phyloP scores from a whole-genome alignment of 2,888 invertebrate species.

The Callyntrura guangdongensis region DNA sequence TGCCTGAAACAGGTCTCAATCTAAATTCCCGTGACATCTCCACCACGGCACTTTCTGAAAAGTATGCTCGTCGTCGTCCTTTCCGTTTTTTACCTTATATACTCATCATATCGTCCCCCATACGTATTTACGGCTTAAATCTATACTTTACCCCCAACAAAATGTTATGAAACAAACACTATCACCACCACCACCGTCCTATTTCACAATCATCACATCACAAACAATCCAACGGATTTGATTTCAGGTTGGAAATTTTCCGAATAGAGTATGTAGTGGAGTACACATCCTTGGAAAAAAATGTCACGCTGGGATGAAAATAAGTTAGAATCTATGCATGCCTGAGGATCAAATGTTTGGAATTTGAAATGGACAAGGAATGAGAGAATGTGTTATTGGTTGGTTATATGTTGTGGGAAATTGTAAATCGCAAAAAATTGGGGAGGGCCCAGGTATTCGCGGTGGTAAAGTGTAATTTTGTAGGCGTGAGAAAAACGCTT shows the following conservation, averaged over 20 bases:
- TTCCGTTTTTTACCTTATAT: background rate
- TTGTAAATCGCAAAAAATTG: conserved; percentile 41
- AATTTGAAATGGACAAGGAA: conserved; percentile 20
- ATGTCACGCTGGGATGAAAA: conserved; percentile 41
- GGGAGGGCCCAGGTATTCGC: conserved; percentile 36
- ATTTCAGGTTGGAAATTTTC: conserved; percentile 51
- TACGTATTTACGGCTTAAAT: background rate
- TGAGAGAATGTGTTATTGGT: conserved; percentile 10
- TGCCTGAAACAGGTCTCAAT: conserved; percentile 57
- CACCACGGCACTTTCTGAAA: conserved; percentile 52
- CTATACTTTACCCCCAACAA: background rate
- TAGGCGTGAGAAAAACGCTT: conserved; percentile 43
- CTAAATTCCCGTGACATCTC: conserved; percentile 54
- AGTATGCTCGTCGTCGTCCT: conserved; percentile 1
- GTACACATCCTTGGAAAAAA: background rate
- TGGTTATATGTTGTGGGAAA: conserved; percentile 31
- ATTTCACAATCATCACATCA: background rate
- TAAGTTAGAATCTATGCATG: background rate
- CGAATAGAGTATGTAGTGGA: background rate
- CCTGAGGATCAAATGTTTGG: conserved; percentile 39
- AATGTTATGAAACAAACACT: background rate
- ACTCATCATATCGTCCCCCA: background rate
- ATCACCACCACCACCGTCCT: background rate
- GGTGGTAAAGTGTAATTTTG: conserved; percentile 28
- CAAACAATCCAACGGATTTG: conserved; percentile 6